Conservation (phyloP, 2,797 vertebrate species). For the Clarias platycephalus region DNA sequence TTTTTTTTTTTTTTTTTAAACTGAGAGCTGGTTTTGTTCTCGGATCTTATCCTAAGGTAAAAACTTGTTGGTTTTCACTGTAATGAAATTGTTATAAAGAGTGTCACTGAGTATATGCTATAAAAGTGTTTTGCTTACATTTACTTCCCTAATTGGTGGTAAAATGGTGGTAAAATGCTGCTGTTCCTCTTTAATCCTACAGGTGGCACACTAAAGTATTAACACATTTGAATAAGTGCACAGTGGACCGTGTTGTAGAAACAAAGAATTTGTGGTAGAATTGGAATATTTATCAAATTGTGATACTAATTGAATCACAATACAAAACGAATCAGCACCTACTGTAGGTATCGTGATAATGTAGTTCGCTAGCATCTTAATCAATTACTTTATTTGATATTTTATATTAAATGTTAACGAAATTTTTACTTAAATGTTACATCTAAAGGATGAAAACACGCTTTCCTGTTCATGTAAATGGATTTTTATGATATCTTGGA, state of each 20-base stretch:
- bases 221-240: too few relatives aligned
- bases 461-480: slow-evolving; percentile 50
- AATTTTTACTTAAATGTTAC: slow-evolving; percentile 33
- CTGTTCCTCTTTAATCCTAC: too few relatives aligned
- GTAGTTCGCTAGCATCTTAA: too few relatives aligned
- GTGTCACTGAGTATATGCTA: slow-evolving; percentile 15
- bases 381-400: not conserved
- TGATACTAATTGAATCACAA: too few relatives aligned
- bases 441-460: slow-evolving; percentile 44
- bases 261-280: too few relatives aligned
- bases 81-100: not conserved
- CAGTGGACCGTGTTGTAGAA: too few relatives aligned
- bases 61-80: slow-evolving; percentile 26
- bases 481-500: slow-evolving; percentile 59
- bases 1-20: not conserved
- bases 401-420: slow-evolving; percentile 16
- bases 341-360: too few relatives aligned
- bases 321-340: too few relatives aligned
- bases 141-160: not conserved
- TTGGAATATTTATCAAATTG: too few relatives aligned
- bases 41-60: slow-evolving; percentile 16
- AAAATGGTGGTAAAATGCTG: too few relatives aligned
- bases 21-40: not conserved
- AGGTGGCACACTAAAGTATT: too few relatives aligned
- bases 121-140: slow-evolving; percentile 1